Percentiles rank a stretch among this genome's conserved stretches.
Evolutionary conservation across 2,888 invertebrate genomes (phyloP).

Genomic region (Melieria omissa): DNA sequence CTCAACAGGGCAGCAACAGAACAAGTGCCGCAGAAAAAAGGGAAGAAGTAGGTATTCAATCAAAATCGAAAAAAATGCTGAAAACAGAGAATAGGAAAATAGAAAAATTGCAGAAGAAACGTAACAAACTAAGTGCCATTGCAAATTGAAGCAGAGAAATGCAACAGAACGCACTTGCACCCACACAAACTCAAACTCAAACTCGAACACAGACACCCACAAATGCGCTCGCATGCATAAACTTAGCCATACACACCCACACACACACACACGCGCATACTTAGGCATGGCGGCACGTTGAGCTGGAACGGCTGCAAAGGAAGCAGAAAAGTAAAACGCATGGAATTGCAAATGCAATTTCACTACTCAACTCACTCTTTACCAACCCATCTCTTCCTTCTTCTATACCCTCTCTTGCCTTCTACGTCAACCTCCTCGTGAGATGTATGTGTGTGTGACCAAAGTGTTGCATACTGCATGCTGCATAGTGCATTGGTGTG

Average conservation of each 20-base stretch:
- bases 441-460: no score
- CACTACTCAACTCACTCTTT: conserved; percentile 7
- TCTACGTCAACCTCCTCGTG: neutral
- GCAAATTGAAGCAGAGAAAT: conserved; percentile 1
- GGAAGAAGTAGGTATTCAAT: neutral
- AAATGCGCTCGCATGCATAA: neutral
- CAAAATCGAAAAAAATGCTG: neutral
- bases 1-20: no score
- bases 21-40: neutral
- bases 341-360: conserved; percentile 31
- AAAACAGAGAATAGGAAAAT: no score
- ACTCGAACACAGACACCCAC: neutral
- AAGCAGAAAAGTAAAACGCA: conserved; percentile 5
- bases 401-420: neutral
- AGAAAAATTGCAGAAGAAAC: no score
- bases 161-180: conserved; percentile 12
- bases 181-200: neutral
- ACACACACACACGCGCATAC: neutral
- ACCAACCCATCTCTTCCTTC: neutral
- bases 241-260: neutral
- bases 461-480: neutral
- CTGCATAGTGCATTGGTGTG: neutral
- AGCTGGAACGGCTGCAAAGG: neutral
- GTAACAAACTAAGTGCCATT: no score
- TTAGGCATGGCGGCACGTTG: neutral